phyloP scores from a whole-genome alignment of 2,888 invertebrate species.

The Poecilus cupreus region DNA sequence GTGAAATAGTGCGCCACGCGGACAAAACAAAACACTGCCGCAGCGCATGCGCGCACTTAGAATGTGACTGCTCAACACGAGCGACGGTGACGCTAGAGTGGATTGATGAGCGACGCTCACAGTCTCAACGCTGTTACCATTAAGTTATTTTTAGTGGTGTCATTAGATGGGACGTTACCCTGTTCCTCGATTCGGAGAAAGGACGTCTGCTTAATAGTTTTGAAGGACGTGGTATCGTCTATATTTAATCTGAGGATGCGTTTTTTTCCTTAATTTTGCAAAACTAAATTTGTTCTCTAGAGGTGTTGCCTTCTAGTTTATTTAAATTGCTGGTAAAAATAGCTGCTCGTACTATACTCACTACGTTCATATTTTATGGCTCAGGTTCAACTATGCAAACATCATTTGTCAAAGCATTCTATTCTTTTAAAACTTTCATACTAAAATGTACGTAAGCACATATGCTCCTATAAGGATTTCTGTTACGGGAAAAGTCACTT shows the following conservation, averaged over 20 bases:
- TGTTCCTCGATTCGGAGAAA: conserved; percentile 35
- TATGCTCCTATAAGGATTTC: no score
- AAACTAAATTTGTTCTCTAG: conserved; percentile 25
- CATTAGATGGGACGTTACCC: conserved; percentile 42
- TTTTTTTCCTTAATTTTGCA: conserved; percentile 34
- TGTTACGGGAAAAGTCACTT: no score
- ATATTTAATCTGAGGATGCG: conserved; percentile 14
- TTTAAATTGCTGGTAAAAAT: conserved; percentile 33
- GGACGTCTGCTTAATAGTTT: conserved; percentile 30
- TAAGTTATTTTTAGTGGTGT: conserved; percentile 45
- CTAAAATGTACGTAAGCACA: background rate
- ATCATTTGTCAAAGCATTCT: conserved; percentile 4
- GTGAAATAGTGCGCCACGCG: background rate
- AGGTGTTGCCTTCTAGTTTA: conserved; percentile 13
- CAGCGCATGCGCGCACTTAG: conserved; percentile 1
- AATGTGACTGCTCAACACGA: background rate
- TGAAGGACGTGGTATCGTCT: conserved; percentile 2
- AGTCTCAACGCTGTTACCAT: conserved; percentile 27
- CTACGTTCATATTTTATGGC: conserved; percentile 1
- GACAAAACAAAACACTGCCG: background rate
- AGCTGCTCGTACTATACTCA: background rate
- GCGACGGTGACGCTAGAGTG: background rate
- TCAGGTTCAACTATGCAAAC: conserved; percentile 20
- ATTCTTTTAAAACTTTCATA: background rate
- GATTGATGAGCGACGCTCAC: conserved; percentile 15